A percentile compares a stretch with the other conserved stretches of the same genome.
phyloP scores from a whole-genome alignment of 2,888 invertebrate genomes.

The Lasioglossum malachurum region DNA sequence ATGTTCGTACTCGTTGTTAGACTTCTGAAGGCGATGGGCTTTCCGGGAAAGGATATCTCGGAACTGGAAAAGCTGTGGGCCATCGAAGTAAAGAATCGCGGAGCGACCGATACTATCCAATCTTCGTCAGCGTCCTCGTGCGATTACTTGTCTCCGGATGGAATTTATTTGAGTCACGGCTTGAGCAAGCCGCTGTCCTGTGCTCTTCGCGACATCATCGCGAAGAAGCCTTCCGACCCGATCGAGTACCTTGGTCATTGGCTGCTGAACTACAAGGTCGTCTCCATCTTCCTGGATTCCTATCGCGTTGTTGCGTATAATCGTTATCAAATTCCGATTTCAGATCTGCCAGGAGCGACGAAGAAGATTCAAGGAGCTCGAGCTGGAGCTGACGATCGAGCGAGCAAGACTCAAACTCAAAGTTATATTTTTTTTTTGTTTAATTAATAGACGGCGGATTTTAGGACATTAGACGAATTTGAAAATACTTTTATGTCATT shows the following conservation, averaged over 20 bases:
- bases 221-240: conserved; percentile 76
- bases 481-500: too few species aligned
- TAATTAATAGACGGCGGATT: neutral
- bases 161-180: conserved; percentile 62
- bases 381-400: conserved; percentile 52
- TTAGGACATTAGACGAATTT: too few species aligned
- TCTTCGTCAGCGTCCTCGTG: conserved; percentile 35
- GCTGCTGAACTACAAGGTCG: conserved; percentile 77
- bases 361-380: conserved; percentile 21
- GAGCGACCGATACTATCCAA: conserved; percentile 10
- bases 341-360: conserved; percentile 59
- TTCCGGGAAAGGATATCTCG: conserved; percentile 33
- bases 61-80: conserved; percentile 36
- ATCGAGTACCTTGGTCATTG: conserved; percentile 80
- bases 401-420: conserved; percentile 30
- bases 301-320: neutral
- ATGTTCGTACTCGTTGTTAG: conserved; percentile 31
- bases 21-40: conserved; percentile 42
- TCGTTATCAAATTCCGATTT: conserved; percentile 6
- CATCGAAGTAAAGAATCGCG: conserved; percentile 10
- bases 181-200: conserved; percentile 65
- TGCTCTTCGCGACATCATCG: conserved; percentile 75
- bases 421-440: conserved; percentile 21
- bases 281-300: neutral
- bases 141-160: conserved; percentile 50